Base-by-base conservation (phyloP, 1,140 invertebrate species). In the Andricus grossulariae region DNA sequence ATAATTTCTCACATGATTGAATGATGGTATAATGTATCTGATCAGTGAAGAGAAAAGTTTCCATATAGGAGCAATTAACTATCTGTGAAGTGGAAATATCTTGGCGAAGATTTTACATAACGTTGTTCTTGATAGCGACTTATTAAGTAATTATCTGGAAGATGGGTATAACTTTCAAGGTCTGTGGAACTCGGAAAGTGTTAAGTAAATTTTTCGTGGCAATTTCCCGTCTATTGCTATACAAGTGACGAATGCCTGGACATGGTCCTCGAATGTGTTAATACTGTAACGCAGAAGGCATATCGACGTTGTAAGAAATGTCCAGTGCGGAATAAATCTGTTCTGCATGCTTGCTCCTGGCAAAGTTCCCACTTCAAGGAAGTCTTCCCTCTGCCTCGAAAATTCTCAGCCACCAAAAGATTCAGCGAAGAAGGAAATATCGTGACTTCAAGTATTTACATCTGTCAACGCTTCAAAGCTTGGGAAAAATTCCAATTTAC, bases 281-380 rank as follows among this genome's bases (percentile, higher is more conserved):
- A 32, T 66, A 16, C 25, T 16, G 16, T 4, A 66, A 66, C 25
- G 60, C 60, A 66, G 55, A 49, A 72, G 76, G 80, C 80, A 76
- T 81, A 83, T 81, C 82, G 82, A 77, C 82, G 77, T 83, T 82
- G 84, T 85, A 82, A 86, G 82, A 82, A 86, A 86, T 84, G 80
- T 80, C 80, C 81, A 73, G 80, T 51, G 84, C 74, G 81, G 82
- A 83, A 86, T 84, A 86, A 86, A 85, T 86, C 83, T 85, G 82
- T 84, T 86, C 80, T 83, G 82, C 83, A 81, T 85, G 83, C 79
- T 84, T 79, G 82, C 82, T 80, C 78, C 84, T 86, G 83, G 82
- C 83, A 84, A 79, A 84, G 78, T 81, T 86, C 82, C 82, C 80
- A 79, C 81, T 84, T 83, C 77, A 82, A 81, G 76, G 77, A 80